These are phyloP conservation scores for Tipula vernalis DNA, from an alignment of 2,888 invertebrate species.

Conservation along the genomic window DNA sequence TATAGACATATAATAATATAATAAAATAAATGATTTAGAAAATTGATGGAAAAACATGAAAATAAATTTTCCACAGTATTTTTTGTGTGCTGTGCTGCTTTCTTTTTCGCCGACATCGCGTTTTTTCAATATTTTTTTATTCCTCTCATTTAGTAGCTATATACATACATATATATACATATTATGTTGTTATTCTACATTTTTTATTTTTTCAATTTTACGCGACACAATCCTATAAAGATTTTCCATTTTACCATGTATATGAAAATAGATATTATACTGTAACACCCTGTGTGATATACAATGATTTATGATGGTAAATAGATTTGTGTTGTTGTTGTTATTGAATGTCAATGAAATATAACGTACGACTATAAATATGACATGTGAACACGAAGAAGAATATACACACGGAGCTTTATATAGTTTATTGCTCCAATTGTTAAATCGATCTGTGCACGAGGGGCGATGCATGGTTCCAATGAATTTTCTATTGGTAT, in stretches of 20 bases:
- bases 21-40: slow-evolving; percentile 4
- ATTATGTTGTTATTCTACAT: neutral
- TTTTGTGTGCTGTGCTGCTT: neutral
- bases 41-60: neutral
- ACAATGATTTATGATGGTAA: neutral
- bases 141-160: neutral
- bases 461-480: neutral
- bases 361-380: neutral
- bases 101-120: neutral
- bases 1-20: neutral
- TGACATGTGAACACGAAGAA: neutral
- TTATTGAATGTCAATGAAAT: neutral
- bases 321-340: neutral
- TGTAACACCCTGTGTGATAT: neutral
- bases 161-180: neutral
- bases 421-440: neutral
- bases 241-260: neutral
- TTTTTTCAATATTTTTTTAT: neutral
- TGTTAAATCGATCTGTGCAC: neutral
- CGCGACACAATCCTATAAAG: neutral
- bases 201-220: neutral
- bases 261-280: neutral
- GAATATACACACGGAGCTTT: neutral
- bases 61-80: neutral
- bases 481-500: neutral